Conservation (phyloP, 2,113 vertebrate genomes). For the Poeciliopsis prolifica region DNA sequence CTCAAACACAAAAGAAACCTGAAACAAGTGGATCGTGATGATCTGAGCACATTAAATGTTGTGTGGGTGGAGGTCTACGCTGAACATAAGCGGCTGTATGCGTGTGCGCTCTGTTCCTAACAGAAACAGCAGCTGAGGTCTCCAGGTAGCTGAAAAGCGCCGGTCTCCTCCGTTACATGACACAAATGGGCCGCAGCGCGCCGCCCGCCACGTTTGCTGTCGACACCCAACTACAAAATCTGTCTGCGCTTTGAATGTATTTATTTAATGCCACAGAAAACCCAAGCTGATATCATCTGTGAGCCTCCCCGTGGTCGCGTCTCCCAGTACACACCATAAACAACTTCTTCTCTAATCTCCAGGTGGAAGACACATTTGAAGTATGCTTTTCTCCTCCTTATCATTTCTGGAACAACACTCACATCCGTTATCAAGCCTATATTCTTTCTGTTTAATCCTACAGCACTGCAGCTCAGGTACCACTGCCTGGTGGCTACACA, state of each 20-base stretch:
- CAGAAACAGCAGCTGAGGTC: slow-evolving; percentile 17
- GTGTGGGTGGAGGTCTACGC: slow-evolving; percentile 29
- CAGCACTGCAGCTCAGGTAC: neutral
- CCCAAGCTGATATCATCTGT: slow-evolving; percentile 5
- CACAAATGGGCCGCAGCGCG: slow-evolving; percentile 19
- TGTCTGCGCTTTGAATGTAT: slow-evolving; percentile 2
- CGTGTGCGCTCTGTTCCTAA: slow-evolving; percentile 14
- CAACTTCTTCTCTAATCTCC: slow-evolving; percentile 39
- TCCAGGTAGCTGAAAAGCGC: slow-evolving; percentile 30
- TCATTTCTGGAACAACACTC: slow-evolving; percentile 2
- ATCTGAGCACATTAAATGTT: slow-evolving; percentile 10
- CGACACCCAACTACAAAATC: slow-evolving; percentile 6
- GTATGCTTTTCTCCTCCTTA: slow-evolving; percentile 13
- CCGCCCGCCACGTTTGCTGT: neutral
- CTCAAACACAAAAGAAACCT: neutral
- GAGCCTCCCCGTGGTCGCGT: slow-evolving; percentile 15
- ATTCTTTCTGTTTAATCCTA: neutral
- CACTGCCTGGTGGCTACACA: slow-evolving; percentile 7
- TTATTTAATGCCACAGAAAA: slow-evolving; percentile 1
- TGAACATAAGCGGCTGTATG: slow-evolving; percentile 6
- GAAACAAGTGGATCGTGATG: neutral
- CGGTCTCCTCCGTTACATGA: slow-evolving; percentile 25
- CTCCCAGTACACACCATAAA: slow-evolving; percentile 22
- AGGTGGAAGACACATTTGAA: slow-evolving; percentile 26
- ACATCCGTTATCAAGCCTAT: neutral